Percentiles rank a stretch among this genome's conserved stretches.
These are phyloP conservation scores for Siniperca scherzeri DNA, from an alignment of 2,797 vertebrate genomes.

Conservation along the genomic window DNA sequence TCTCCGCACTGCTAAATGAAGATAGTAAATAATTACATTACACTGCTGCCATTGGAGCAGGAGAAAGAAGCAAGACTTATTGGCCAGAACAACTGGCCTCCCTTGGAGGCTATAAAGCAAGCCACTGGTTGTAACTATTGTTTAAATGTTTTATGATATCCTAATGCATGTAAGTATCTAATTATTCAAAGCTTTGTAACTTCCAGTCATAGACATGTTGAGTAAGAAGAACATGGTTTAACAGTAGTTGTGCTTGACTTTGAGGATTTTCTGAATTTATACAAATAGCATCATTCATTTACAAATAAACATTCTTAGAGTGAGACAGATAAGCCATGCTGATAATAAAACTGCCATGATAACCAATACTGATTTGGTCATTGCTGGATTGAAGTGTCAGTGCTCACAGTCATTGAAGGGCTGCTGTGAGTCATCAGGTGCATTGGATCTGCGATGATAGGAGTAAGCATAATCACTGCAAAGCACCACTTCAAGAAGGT, in stretches of 20 bases:
- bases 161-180: slow-evolving; percentile 39
- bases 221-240: slow-evolving; percentile 4
- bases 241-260: slow-evolving; percentile 5
- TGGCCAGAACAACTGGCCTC: slow-evolving; percentile 59
- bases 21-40: slow-evolving; percentile 79
- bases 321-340: slow-evolving; percentile 32
- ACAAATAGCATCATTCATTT: slow-evolving; percentile 12
- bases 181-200: slow-evolving; percentile 31
- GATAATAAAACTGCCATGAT: slow-evolving; percentile 56
- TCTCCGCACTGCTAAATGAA: slow-evolving; percentile 72
- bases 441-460: slow-evolving; percentile 47
- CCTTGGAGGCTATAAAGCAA: slow-evolving; percentile 63
- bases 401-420: slow-evolving; percentile 37
- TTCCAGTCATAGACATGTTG: slow-evolving; percentile 15
- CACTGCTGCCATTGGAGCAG: slow-evolving; percentile 53
- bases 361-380: slow-evolving; percentile 42
- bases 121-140: slow-evolving; percentile 42
- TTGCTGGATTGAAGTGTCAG: slow-evolving; percentile 49
- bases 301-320: slow-evolving; percentile 17
- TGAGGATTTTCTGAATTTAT: neutral
- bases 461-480: slow-evolving; percentile 61
- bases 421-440: slow-evolving; percentile 74
- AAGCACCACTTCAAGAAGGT: slow-evolving; percentile 72
- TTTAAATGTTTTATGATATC: slow-evolving; percentile 59
- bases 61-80: slow-evolving; percentile 66